Evolutionary conservation across 2,888 invertebrate genomes (phyloP).

Genomic region (Pterostichus niger): DNA sequence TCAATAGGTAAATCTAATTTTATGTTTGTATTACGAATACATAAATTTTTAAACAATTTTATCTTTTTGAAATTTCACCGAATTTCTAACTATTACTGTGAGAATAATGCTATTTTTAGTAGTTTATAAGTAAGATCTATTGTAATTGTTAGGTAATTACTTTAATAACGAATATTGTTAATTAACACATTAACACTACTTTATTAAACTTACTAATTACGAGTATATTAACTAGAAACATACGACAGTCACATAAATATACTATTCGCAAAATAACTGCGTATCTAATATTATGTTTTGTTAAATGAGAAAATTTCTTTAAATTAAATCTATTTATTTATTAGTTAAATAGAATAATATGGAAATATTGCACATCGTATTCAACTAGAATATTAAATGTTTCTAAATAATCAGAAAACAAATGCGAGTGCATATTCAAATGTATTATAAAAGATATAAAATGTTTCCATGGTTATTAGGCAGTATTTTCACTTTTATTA

Average conservation of each 20-base stretch:
- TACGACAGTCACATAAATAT: not conserved
- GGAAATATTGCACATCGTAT: too few species aligned
- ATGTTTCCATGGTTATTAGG: too few species aligned
- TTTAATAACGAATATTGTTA: constrained; percentile 32
- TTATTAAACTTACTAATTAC: constrained; percentile 25
- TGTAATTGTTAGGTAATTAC: constrained; percentile 35
- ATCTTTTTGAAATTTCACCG: not conserved
- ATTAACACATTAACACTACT: constrained; percentile 46
- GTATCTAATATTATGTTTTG: too few species aligned
- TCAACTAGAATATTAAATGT: too few species aligned
- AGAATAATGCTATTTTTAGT: constrained; percentile 25
- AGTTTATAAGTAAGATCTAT: constrained; percentile 20
- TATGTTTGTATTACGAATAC: too few species aligned
- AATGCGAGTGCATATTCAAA: too few species aligned
- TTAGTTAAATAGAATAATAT: not conserved
- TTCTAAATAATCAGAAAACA: too few species aligned
- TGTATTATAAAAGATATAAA: too few species aligned
- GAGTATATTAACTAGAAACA: not conserved
- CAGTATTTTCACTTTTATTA: too few species aligned
- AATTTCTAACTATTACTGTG: not conserved
- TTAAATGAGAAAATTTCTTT: too few species aligned
- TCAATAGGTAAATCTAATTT: constrained; percentile 4
- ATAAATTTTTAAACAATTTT: not conserved
- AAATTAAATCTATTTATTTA: too few species aligned
- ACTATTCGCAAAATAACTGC: not conserved